phyloP scores from a whole-genome alignment of 2,113 vertebrate genomes.

The Desmodus rotundus region DNA sequence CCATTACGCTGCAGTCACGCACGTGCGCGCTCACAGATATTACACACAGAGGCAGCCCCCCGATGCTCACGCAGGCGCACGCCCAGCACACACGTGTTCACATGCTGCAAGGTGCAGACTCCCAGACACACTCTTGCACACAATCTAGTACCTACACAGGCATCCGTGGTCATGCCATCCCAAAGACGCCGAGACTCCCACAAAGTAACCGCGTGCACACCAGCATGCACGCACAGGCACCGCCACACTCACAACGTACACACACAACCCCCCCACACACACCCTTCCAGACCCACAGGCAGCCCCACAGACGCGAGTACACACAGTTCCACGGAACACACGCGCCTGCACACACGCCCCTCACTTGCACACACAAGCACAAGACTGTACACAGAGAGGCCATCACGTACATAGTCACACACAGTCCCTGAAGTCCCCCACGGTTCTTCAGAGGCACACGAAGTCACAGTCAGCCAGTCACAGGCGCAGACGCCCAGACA shows the following conservation, averaged over 20 bases:
- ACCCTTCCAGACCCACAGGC: background rate
- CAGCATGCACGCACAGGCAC: fast-evolving
- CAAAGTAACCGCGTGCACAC: background rate
- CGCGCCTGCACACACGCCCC: background rate
- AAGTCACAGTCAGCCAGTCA: background rate
- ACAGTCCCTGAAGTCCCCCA: background rate
- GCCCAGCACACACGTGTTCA: background rate
- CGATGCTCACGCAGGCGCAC: fast-evolving
- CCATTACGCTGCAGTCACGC: background rate
- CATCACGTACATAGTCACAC: background rate
- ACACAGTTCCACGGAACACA: background rate
- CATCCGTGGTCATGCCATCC: fast-evolving
- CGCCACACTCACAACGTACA: background rate
- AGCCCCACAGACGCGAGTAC: too few species aligned
- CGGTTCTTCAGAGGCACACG: background rate
- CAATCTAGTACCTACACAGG: background rate
- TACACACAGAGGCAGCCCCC: background rate
- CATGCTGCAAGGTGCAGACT: fast-evolving
- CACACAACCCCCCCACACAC: background rate
- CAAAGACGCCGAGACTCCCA: background rate
- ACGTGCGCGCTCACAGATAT: fast-evolving
- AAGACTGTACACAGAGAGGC: background rate
- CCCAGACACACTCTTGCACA: background rate
- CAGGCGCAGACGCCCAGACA: background rate
- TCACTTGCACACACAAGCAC: background rate